Conservation (phyloP, 1,140 invertebrate genomes). For the Psix sp. region DNA sequence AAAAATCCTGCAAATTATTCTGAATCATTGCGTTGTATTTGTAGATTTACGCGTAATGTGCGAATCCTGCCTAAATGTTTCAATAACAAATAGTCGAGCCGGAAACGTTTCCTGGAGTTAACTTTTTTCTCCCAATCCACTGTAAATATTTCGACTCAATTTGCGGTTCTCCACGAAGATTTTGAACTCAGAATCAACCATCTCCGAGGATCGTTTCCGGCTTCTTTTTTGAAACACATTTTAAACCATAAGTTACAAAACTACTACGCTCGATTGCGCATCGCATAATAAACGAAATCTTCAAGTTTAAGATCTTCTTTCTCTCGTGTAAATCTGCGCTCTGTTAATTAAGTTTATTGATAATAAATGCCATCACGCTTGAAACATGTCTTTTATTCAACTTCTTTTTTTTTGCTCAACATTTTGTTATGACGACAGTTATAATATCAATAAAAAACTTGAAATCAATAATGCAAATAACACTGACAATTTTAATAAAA, state of each 20-base stretch:
- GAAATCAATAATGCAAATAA: too few relatives aligned
- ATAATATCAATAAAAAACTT: too few relatives aligned
- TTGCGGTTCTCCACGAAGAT: slow-evolving; percentile 16
- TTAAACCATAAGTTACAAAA: slow-evolving; percentile 72
- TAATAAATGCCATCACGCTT: slow-evolving; percentile 79
- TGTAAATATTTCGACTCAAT: slow-evolving; percentile 54
- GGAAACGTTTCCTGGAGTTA: slow-evolving; percentile 53
- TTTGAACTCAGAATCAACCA: slow-evolving; percentile 10
- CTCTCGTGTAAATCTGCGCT: slow-evolving; percentile 76
- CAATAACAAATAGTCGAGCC: slow-evolving; percentile 49
- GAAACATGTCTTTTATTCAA: slow-evolving; percentile 65
- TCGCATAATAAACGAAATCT: slow-evolving; percentile 70
- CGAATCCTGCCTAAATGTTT: slow-evolving; percentile 61
- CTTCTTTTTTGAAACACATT: slow-evolving; percentile 62
- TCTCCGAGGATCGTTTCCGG: slow-evolving; percentile 65
- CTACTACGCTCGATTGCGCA: slow-evolving; percentile 68
- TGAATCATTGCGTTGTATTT: slow-evolving; percentile 53
- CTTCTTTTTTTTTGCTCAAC: slow-evolving; percentile 5
- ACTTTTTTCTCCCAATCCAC: slow-evolving; percentile 2
- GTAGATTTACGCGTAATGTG: slow-evolving; percentile 55
- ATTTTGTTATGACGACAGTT: not conserved
- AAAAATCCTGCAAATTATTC: slow-evolving; percentile 40
- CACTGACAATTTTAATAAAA: not conserved
- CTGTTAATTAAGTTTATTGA: slow-evolving; percentile 78
- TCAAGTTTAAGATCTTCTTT: slow-evolving; percentile 72